Base-by-base conservation (phyloP, 2,797 vertebrate genomes). In the Notamacropus eugenii region DNA sequence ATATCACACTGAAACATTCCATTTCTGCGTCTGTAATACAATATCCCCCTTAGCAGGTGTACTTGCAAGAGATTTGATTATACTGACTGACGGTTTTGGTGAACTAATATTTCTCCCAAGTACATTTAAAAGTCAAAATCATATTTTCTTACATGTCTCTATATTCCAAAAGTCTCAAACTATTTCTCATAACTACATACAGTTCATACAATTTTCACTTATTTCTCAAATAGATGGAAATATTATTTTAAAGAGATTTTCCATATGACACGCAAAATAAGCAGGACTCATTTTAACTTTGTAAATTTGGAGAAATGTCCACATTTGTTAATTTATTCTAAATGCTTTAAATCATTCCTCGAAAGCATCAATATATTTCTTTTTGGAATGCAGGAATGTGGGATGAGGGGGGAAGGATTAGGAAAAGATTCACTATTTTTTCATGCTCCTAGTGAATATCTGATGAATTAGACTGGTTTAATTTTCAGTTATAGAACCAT, bases 371-470 rank as follows among this genome's bases (percentile, higher is more conserved):
- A 97, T 98, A 96, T 96, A 97, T 95, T 95, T 97, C 94, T 93
- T 98, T 98, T 94, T 91, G 90, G 97, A 98, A 98, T n/a, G 97
- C 94, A 94, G 96, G 55, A 97, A 92, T 82, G 94, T 95, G 90
- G 5, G 12, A 92, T 95, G 92, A 96, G 95, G 40, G 59, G 94
- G 40, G 55, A 90, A 90, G 28, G 74, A 67, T 97, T 96, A 96
- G 95, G 96, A 94, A 98, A 98, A 97, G 98, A 97, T 67, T 97
- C 92, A 94, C 98, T 93, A 97, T 96, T 97, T 96, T 96, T 93
- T 91, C 55, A 54, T 95, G 94, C 96, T 93, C 95, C 55, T 97
- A 87, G 96, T 94, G 58, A 98, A 97, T 50, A 57, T 94, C 91
- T 97, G 96, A 97, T 91, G 97, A 96, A 96, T 92, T 95, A n/a